Base-by-base conservation (phyloP, 2,888 invertebrate genomes). In the Strigamia maritima region DNA sequence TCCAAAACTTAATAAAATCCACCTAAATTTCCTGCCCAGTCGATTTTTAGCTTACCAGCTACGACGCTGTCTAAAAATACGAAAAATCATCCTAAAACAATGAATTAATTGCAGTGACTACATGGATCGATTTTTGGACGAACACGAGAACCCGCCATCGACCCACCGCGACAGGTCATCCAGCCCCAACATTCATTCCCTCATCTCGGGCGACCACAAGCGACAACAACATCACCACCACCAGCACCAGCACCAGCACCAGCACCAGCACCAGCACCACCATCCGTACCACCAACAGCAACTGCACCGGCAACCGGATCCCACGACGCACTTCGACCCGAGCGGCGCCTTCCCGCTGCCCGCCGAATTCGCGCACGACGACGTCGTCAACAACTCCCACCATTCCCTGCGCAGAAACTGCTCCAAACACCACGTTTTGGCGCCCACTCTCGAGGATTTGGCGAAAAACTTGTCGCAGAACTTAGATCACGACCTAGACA, bases 71-170 rank as follows among this genome's bases (percentile, higher is more conserved):
- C n/a, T n/a, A n/a, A n/a, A n/a, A n/a, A n/a, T n/a, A n/a, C n/a
- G n/a, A n/a, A n/a, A n/a, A n/a, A n/a, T n/a, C n/a, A n/a, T n/a
- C n/a, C n/a, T n/a, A n/a, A n/a, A n/a, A n/a, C n/a, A n/a, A n/a
- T n/a, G n/a, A n/a, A n/a, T n/a, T n/a, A n/a, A n/a, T n/a, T n/a
- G n/a, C 86, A 89, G 90, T 80, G 95, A 96, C 87, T 95, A 94
- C 85, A 95, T 95, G 95, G 95, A 96, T 85, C 90, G 94, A 83
- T 95, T 95, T 87, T 88, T 95, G 83, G 94, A 94, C 85, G 95
- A 95, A 84, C 94, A 94, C 85, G 87, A 87, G 80, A 80, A 79
- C 44, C 81, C 81, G 26, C 38, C 80, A n/a, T 19, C 31, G 80
- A 81, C 74, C 78, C 82, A 76, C 81, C 79, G 84, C 24, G 85